phyloP scores from a whole-genome alignment of 2,113 vertebrate species.

The Coryphaenoides rupestris region DNA sequence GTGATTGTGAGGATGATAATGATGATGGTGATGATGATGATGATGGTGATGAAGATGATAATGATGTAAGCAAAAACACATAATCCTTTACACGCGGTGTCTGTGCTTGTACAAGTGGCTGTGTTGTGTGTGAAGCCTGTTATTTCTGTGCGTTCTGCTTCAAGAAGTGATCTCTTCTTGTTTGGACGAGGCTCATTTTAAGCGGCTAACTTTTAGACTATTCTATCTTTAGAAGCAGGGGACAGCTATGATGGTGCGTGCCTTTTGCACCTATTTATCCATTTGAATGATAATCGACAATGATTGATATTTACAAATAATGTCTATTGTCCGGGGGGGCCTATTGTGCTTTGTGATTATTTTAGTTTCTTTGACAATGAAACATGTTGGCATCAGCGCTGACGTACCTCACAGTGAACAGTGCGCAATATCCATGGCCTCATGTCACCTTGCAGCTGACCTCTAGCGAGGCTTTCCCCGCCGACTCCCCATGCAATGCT shows the following conservation, averaged over 20 bases:
- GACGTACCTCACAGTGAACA: constrained; percentile 53
- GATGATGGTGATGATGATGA: constrained; percentile 49
- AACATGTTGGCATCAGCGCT: constrained; percentile 55
- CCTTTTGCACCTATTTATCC: constrained; percentile 74
- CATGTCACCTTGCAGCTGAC: constrained; percentile 55
- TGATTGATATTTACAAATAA: constrained; percentile 58
- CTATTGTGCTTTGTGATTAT: constrained; percentile 48
- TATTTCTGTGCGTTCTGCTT: constrained; percentile 31
- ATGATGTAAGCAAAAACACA: constrained; percentile 45
- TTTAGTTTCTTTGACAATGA: constrained; percentile 59
- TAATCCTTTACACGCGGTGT: constrained; percentile 27
- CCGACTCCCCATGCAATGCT: constrained; percentile 59
- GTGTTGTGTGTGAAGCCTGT: constrained; percentile 39
- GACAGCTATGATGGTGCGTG: constrained; percentile 63
- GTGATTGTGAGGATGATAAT: constrained; percentile 39
- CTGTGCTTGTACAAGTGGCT: constrained; percentile 56
- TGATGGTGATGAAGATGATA: constrained; percentile 42
- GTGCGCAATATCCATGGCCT: constrained; percentile 41
- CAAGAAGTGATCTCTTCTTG: constrained; percentile 28
- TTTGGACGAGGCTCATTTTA: constrained; percentile 22
- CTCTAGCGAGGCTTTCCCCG: constrained; percentile 50
- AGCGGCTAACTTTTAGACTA: constrained; percentile 33
- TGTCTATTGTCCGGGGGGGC: constrained; percentile 24
- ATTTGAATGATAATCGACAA: constrained; percentile 67
- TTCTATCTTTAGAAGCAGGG: constrained; percentile 50